Evolutionary conservation across 2,888 invertebrate species (phyloP), one percentile per base, ranked within the genome.

Genomic region (Acronicta psi): DNA sequence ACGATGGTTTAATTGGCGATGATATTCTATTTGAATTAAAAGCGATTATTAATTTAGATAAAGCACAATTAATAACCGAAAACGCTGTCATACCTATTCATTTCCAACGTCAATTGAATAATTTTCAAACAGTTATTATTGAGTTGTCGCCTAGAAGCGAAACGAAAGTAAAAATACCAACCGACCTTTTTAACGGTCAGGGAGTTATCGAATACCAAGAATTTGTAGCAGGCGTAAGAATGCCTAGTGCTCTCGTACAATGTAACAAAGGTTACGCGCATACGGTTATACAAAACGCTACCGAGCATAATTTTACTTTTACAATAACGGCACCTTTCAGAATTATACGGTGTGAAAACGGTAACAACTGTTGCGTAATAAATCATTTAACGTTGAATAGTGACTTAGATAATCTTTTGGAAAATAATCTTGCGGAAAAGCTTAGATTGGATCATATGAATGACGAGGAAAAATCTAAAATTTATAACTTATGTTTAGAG

Each of bases 381-480:
- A 31, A 31, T 31, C 0, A 37, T 4, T 17, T 14, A 42, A 13
- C 5, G 14, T 42, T 7, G 14, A 7, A 17, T 1, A 7, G 18
- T 36, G 18, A 45, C 13, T 45, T 31, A 36, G 16, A 41, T 13
- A 6, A 36, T 10, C 2, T 36, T 7, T 34, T 20, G 34, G 20
- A 6, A 40, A 17, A 50, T 13, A 51, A 51, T 25, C 25, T 25
- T 23, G 17, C 36, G 8, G 17, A 17, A 3, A 51, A 42, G 20
- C 18, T 71, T 23, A 46, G 70, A 53, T 18, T 65, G 20, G 64
- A 76, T 16, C 77, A 81, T 42, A 62, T 79, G 41, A 82, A 83
- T 44, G 9, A 45, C 0, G 80, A 84, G 59, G 83, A 85, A 75
- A 54, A 51, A 40, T 13, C 57, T 9, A 11, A 36, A 14, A 67